Conservation (phyloP, 2,113 vertebrate species). For the Gadus macrocephalus region DNA sequence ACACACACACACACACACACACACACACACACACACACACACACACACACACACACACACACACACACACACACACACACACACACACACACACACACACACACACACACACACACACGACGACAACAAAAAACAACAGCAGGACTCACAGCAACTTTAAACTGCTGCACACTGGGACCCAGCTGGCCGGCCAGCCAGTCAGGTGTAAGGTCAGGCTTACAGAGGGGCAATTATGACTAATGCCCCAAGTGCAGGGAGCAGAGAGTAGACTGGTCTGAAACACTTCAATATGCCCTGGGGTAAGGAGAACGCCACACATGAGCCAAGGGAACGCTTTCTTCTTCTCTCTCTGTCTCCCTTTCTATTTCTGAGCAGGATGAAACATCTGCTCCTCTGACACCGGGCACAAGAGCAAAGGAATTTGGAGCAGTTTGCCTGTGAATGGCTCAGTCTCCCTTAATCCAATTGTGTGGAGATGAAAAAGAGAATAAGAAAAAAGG, state of each 20-base stretch:
- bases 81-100: too few relatives aligned
- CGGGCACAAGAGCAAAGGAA: constrained; percentile 22
- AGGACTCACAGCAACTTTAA: too few relatives aligned
- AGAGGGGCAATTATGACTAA: constrained; percentile 30
- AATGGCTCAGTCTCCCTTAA: not conserved
- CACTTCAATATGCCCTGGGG: constrained; percentile 40
- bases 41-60: too few relatives aligned
- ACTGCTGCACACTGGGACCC: not conserved
- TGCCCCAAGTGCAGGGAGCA: constrained; percentile 35
- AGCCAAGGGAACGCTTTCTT: constrained; percentile 6
- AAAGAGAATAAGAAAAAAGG: constrained; percentile 1
- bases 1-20: too few relatives aligned
- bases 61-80: too few relatives aligned
- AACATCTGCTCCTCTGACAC: constrained; percentile 52
- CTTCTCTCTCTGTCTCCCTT: not conserved
- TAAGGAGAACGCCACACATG: constrained; percentile 20
- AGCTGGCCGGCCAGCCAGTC: constrained; percentile 17
- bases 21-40: too few relatives aligned
- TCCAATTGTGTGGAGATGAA: constrained; percentile 6
- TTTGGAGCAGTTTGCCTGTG: constrained; percentile 22
- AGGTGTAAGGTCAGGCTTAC: constrained; percentile 34
- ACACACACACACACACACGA: too few relatives aligned
- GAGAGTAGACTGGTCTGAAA: constrained; percentile 23
- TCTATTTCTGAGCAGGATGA: constrained; percentile 24
- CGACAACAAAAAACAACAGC: too few relatives aligned